Evolutionary conservation across 2,888 invertebrate genomes (phyloP).

Genomic region (Heterodera filipjevi): DNA sequence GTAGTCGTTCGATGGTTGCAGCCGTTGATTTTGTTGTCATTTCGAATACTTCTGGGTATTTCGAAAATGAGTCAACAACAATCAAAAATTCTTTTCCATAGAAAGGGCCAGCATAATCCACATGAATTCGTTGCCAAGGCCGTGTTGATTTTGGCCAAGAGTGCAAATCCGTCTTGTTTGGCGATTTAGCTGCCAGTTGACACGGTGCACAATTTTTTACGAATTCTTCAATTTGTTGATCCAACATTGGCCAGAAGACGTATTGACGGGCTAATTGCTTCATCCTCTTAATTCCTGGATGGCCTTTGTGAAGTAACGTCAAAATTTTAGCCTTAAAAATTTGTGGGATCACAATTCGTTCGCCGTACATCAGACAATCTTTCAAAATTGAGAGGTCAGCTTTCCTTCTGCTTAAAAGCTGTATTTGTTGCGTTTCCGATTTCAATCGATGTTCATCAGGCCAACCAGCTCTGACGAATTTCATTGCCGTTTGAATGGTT

Average conservation of each 20-base stretch:
- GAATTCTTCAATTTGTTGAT: conserved; percentile 44
- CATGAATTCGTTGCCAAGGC: conserved; percentile 66
- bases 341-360: conserved; percentile 51
- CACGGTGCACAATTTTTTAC: conserved; percentile 48
- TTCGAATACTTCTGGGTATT: conserved; percentile 22
- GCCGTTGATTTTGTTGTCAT: not conserved
- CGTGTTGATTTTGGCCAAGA: conserved; percentile 56
- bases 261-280: conserved; percentile 54
- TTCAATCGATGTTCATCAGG: not conserved
- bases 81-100: conserved; percentile 55
- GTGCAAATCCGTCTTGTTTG: conserved; percentile 47
- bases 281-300: conserved; percentile 58
- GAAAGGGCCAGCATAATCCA: conserved; percentile 67
- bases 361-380: conserved; percentile 36
- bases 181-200: conserved; percentile 39
- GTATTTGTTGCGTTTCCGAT: not conserved
- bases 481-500: not conserved
- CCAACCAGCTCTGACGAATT: not conserved
- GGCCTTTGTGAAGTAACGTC: conserved; percentile 43
- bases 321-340: conserved; percentile 43
- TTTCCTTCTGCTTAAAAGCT: not conserved
- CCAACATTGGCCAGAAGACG: conserved; percentile 59
- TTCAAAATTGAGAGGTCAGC: not conserved
- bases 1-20: not conserved
- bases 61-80: conserved; percentile 25